A percentile compares a stretch with the other conserved stretches of the same genome.
phyloP scores from a whole-genome alignment of 2,888 invertebrate species.

The Flexamia atlantica region DNA sequence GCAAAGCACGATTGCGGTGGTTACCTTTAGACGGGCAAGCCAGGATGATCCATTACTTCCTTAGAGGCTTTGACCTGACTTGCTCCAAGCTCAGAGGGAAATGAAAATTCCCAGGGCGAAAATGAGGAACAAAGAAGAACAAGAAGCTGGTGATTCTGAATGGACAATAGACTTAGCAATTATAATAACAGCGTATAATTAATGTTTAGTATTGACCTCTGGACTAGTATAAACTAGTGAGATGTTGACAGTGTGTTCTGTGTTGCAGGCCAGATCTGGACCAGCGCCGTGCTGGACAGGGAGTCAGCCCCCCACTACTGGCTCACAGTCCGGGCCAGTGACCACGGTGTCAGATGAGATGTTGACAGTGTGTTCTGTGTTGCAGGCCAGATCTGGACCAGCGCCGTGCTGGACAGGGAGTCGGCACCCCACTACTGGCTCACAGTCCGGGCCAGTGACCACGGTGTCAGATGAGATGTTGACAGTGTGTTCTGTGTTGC shows the following conservation, averaged over 20 bases:
- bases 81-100: no score
- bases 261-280: conserved; percentile 87
- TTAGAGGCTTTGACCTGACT: no score
- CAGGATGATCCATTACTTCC: no score
- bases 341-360: conserved; percentile 86
- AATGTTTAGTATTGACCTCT: no score
- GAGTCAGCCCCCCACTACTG: conserved; percentile 93
- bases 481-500: conserved; percentile 72
- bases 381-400: conserved; percentile 90
- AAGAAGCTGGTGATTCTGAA: no score
- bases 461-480: conserved; percentile 78
- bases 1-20: no score
- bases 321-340: conserved; percentile 95
- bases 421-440: conserved; percentile 93
- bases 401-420: conserved; percentile 92
- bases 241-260: not conserved
- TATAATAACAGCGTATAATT: no score
- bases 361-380: conserved; percentile 66
- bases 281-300: conserved; percentile 90
- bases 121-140: no score
- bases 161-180: no score
- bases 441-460: conserved; percentile 94
- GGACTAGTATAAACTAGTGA: no score
- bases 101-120: no score
- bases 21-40: no score